Conservation (phyloP, 2,888 invertebrate genomes). For the Polia nebulosa region DNA sequence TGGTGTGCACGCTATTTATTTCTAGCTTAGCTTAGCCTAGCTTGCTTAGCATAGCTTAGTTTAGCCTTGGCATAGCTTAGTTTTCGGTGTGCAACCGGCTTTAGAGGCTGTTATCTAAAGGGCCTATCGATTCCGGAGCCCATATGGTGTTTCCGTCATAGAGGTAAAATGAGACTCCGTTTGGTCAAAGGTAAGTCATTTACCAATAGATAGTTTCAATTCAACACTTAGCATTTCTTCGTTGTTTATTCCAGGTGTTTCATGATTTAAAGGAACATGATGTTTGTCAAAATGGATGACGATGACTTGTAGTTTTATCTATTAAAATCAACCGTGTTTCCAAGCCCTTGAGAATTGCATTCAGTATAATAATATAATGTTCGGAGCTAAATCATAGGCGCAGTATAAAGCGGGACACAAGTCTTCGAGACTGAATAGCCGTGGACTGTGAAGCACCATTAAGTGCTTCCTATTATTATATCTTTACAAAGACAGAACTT, state of each 20-base stretch:
- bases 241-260: no score
- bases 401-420: constrained; percentile 20
- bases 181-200: no score
- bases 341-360: constrained; percentile 1
- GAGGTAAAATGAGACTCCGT: no score
- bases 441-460: constrained; percentile 46
- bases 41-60: no score
- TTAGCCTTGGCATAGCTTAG: no score
- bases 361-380: neutral
- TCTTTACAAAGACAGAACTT: constrained; percentile 59
- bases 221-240: no score
- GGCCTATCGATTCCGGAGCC: constrained; percentile 5
- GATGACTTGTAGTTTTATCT: neutral
- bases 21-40: no score
- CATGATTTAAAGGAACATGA: no score
- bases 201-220: no score
- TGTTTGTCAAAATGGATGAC: no score
- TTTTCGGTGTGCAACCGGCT: no score
- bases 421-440: constrained; percentile 23
- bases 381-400: constrained; percentile 15
- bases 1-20: no score
- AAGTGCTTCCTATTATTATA: constrained; percentile 61
- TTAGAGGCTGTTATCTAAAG: neutral
- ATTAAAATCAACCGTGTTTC: neutral
- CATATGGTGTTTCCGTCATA: constrained; percentile 30